Evolutionary conservation across 2,888 invertebrate species (phyloP).

Genomic region (Tipula unca): DNA sequence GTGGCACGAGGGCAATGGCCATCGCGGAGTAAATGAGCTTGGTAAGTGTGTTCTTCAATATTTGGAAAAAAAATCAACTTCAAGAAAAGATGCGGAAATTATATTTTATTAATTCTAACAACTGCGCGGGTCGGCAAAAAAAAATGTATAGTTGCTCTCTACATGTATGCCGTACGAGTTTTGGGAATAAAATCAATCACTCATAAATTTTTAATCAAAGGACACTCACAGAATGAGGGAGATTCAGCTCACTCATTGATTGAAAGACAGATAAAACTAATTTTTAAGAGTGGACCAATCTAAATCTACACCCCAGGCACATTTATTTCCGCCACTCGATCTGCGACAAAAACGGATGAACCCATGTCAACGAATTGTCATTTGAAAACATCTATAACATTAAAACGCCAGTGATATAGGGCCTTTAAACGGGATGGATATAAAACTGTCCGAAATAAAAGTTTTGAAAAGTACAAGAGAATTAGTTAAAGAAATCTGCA

Average conservation of each 20-base stretch:
- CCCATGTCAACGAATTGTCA: conserved; percentile 20
- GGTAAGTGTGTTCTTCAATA: background rate
- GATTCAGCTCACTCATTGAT: too few species aligned
- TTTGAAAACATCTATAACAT: conserved; percentile 23
- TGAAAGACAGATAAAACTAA: background rate
- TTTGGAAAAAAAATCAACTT: too few species aligned
- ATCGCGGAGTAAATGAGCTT: background rate
- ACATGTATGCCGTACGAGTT: background rate
- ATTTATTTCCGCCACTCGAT: background rate
- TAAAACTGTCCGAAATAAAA: conserved; percentile 24
- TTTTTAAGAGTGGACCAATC: background rate
- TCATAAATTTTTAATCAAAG: background rate
- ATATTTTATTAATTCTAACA: too few species aligned
- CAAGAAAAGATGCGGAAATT: too few species aligned
- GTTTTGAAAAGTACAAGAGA: conserved; percentile 21
- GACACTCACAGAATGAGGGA: too few species aligned
- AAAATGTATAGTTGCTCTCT: too few species aligned
- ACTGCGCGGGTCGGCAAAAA: too few species aligned
- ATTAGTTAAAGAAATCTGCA: too few species aligned
- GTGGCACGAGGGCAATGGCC: too few species aligned
- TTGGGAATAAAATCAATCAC: background rate
- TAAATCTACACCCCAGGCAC: background rate
- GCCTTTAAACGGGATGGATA: conserved; percentile 23
- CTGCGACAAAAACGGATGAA: conserved; percentile 20
- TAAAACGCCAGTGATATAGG: conserved; percentile 22